Conservation (phyloP, 2,797 vertebrate species). For the Chiroxiphia lanceolata region DNA sequence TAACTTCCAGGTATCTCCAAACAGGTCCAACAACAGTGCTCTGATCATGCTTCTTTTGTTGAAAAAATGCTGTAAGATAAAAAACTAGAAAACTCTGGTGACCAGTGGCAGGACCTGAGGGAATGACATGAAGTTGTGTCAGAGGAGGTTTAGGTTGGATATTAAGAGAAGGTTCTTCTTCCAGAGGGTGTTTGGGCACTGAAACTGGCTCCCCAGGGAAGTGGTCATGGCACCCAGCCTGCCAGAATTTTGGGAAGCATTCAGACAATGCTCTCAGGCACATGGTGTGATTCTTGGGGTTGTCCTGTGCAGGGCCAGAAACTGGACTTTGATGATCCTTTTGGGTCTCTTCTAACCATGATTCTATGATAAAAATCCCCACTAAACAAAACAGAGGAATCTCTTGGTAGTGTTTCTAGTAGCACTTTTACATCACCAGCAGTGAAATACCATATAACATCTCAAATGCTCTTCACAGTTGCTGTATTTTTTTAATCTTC, state of each 20-base stretch:
- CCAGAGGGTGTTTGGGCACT: not conserved
- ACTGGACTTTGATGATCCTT: too few relatives aligned
- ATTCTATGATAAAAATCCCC: not conserved
- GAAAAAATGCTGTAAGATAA: not conserved
- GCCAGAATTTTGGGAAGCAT: not conserved
- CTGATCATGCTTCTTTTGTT: not conserved
- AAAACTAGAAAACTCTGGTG: not conserved
- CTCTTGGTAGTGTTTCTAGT: not conserved
- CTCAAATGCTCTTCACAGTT: not conserved
- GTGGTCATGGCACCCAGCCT: not conserved
- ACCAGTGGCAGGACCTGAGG: not conserved
- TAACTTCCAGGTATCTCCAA: not conserved
- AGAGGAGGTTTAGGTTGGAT: not conserved
- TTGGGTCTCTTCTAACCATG: too few relatives aligned
- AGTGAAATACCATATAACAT: not conserved
- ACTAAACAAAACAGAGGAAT: not conserved
- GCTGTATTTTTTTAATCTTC: not conserved
- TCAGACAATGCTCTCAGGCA: not conserved
- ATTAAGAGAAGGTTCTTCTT: not conserved
- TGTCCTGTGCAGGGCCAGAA: not conserved
- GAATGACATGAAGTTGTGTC: accelerated
- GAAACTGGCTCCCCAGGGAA: not conserved
- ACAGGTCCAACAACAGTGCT: not conserved
- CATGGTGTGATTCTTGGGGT: not conserved
- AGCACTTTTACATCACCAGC: not conserved